Percentiles rank a stretch among this genome's conserved stretches.
phyloP scores from a whole-genome alignment of 2,113 vertebrate species.

The Pogona vitticeps region DNA sequence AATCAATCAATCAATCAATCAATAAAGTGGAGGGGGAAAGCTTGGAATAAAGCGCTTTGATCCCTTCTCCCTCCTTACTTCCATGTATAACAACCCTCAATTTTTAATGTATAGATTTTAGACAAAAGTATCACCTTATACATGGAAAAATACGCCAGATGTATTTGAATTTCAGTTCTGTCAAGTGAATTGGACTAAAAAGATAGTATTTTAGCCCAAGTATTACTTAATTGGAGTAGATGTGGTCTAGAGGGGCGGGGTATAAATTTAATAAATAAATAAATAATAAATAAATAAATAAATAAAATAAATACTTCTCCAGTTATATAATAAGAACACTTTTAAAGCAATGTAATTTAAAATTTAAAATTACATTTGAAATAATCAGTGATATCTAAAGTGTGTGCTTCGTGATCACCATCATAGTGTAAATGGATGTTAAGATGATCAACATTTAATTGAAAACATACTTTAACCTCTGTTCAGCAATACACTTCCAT shows the following conservation, averaged over 20 bases:
- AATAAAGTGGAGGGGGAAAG: too few relatives aligned
- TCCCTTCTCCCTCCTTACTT: too few relatives aligned
- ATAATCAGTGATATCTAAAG: neutral
- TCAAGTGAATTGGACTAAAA: neutral
- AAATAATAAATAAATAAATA: too few relatives aligned
- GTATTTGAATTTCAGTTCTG: neutral
- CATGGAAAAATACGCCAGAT: too few relatives aligned
- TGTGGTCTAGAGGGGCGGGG: too few relatives aligned
- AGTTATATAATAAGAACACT: neutral
- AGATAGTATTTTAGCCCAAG: neutral
- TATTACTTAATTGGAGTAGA: neutral
- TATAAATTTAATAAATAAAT: too few relatives aligned
- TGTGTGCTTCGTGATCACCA: neutral
- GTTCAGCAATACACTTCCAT: neutral
- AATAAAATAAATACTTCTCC: too few relatives aligned
- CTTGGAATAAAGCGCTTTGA: too few relatives aligned
- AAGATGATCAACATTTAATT: neutral
- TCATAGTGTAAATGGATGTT: neutral
- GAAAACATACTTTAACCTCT: conserved; percentile 1
- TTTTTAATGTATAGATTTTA: too few relatives aligned
- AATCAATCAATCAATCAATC: too few relatives aligned
- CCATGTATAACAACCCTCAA: too few relatives aligned
- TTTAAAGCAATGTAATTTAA: neutral
- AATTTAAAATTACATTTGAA: neutral
- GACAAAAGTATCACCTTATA: too few relatives aligned